A percentile compares a stretch with the other conserved stretches of the same genome.
Evolutionary conservation across 92 coral and sea anemone genomes (phyloP).

Genomic region (Porites divaricata): DNA sequence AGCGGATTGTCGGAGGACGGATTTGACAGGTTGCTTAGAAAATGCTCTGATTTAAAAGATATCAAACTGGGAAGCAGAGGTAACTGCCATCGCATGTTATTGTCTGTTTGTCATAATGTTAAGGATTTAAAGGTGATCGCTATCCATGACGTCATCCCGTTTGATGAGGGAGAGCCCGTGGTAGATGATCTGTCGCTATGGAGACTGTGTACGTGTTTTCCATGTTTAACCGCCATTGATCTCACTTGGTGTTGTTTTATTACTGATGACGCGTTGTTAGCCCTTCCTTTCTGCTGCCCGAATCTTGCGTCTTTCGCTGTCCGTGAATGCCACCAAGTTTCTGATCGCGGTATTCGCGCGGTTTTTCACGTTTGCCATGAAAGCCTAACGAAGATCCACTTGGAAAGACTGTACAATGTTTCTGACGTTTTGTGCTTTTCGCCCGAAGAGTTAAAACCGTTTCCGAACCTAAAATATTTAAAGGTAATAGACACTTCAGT

Average conservation of each 20-base stretch:
- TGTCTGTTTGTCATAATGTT: conserved; percentile 23
- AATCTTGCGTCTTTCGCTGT: conserved; percentile 63
- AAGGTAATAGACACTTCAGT: conserved; percentile 76
- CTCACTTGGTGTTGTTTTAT: conserved; percentile 92
- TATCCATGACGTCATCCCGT: conserved; percentile 80
- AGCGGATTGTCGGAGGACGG: conserved; percentile 77
- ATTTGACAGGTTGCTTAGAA: conserved; percentile 61
- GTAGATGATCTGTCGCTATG: conserved; percentile 73
- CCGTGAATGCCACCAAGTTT: conserved; percentile 86
- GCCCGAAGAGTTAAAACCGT: conserved; percentile 21
- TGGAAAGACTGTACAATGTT: conserved; percentile 75
- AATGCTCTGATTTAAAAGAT: conserved; percentile 60
- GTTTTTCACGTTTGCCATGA: conserved; percentile 69
- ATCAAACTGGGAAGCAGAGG: conserved; percentile 84
- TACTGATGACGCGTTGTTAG: conserved; percentile 74
- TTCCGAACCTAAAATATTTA: conserved; percentile 59
- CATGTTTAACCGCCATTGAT: conserved; percentile 61
- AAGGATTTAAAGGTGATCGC: conserved; percentile 60
- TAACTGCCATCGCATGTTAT: conserved; percentile 60
- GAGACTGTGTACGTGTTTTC: conserved; percentile 69
- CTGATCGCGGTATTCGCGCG: conserved; percentile 81
- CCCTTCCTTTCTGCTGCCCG: conserved; percentile 67
- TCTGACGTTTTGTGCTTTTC: conserved; percentile 56
- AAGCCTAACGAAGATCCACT: conserved; percentile 57
- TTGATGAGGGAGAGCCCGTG: conserved; percentile 72